A percentile compares a stretch with the other conserved stretches of the same genome.
Conservation (phyloP, 64 coral and sea anemone species). For the Stichodactyla mertensii region DNA sequence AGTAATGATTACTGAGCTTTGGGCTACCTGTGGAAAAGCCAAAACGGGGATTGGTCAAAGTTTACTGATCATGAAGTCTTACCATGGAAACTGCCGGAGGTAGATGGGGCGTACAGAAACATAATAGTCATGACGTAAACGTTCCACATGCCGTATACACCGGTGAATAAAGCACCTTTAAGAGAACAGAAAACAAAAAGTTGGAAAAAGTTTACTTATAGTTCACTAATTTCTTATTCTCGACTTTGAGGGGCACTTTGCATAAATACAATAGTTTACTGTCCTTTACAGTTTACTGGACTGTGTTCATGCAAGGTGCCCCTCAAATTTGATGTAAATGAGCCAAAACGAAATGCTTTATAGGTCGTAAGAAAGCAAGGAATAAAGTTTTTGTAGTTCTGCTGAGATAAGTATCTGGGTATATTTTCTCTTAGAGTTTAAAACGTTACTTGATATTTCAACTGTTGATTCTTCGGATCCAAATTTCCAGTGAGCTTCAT, state of each 20-base stretch:
- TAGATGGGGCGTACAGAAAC: constrained; percentile 80
- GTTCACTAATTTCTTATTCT: too few species aligned
- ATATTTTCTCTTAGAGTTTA: too few species aligned
- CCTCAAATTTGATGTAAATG: too few species aligned
- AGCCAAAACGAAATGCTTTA: too few species aligned
- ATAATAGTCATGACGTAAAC: constrained; percentile 80
- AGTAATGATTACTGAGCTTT: too few species aligned
- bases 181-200: not conserved
- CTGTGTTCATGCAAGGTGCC: too few species aligned
- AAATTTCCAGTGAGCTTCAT: constrained; percentile 98
- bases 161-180: constrained; percentile 82
- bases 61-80: not conserved
- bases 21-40: not conserved
- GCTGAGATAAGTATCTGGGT: too few species aligned
- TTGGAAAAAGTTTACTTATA: not conserved
- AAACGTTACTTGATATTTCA: constrained; percentile 85
- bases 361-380: too few species aligned
- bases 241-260: too few species aligned
- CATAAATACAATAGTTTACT: too few species aligned
- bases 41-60: not conserved
- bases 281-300: too few species aligned
- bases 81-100: constrained; percentile 35
- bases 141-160: constrained; percentile 98
- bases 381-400: too few species aligned
- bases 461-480: constrained; percentile 68